Base-by-base conservation (phyloP, 2,888 invertebrate species). In the Andrena bicolor region DNA sequence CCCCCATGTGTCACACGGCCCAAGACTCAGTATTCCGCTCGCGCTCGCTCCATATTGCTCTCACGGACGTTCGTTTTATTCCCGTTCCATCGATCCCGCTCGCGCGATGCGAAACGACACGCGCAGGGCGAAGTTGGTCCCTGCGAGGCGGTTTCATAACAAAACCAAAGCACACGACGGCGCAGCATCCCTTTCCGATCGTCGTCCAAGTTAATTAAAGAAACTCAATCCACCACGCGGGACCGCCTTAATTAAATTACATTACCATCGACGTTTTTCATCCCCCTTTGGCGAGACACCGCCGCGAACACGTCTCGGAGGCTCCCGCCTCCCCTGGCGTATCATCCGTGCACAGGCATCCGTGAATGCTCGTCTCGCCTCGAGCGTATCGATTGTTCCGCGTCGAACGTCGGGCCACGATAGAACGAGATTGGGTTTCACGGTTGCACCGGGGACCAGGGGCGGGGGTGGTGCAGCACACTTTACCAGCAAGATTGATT, bases 401-500 rank as follows among this genome's bases (percentile, higher is more conserved):
- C 70, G 74, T 85, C 85, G 80, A 83, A 82, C 68, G 73, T 84
- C 75, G 78, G 75, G 75, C 41, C 41, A 82, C 79, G 85, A 80
- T 82, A 80, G 85, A 82, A 79, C 58, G 76, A 86, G 82, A 84
- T 79, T 82, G 83, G 74, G 71, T 83, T 83, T 80, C 79, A 81
- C 76, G 81, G 83, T 83, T 85, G 85, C 86, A 86, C 75, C 80
- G 74, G 69, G 73, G 76, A 68, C 56, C 56, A 56, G 56, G 26
- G 72, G 49, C 3, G 64, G 20, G 51, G 64, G 56, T 28, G 56
- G 41, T 41, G 63, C 79, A 84, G 76, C 88, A 88, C 81, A 79
- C 80, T 79, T 83, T 78, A 74, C 80, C 60, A 76, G 81, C 86
- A 90, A 91, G 91, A 93, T 92, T 92, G 92, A 92, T 92, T 91